phyloP scores from a whole-genome alignment of 2,113 vertebrate genomes.

The Canis aureus region DNA sequence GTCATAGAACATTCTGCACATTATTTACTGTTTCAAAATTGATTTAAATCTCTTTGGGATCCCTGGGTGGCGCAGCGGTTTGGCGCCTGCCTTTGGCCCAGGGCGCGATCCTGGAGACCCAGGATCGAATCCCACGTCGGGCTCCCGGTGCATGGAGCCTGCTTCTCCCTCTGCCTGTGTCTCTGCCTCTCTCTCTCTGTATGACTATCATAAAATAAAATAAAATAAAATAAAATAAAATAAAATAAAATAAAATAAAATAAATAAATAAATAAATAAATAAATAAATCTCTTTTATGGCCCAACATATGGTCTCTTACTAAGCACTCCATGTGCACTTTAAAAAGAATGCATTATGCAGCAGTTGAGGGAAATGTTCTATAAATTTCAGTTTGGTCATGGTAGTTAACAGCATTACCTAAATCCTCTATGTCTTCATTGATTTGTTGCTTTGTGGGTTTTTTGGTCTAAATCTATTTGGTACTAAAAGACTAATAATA shows the following conservation, averaged over 20 bases:
- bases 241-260: no score
- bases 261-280: no score
- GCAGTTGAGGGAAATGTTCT: not conserved
- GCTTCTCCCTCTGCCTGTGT: no score
- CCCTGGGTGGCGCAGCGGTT: no score
- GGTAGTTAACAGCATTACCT: not conserved
- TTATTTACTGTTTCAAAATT: slow-evolving; percentile 5
- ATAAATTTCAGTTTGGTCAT: not conserved
- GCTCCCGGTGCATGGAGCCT: no score
- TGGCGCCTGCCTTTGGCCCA: no score
- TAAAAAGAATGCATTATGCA: not conserved
- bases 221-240: no score
- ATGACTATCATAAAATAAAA: no score
- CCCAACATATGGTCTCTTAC: not conserved
- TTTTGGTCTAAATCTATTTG: not conserved
- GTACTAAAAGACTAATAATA: not conserved
- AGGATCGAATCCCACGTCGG: no score
- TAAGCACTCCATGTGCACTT: not conserved
- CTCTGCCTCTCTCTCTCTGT: no score
- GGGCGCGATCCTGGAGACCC: no score
- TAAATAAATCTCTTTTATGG: not conserved
- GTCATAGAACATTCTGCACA: not conserved
- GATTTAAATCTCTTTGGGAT: not conserved
- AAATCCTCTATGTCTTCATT: not conserved
- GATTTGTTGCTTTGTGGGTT: not conserved